A percentile compares a stretch with the other conserved stretches of the same genome.
Conservation (phyloP, 2,113 vertebrate species). For the Ceuthmochares aereus region DNA sequence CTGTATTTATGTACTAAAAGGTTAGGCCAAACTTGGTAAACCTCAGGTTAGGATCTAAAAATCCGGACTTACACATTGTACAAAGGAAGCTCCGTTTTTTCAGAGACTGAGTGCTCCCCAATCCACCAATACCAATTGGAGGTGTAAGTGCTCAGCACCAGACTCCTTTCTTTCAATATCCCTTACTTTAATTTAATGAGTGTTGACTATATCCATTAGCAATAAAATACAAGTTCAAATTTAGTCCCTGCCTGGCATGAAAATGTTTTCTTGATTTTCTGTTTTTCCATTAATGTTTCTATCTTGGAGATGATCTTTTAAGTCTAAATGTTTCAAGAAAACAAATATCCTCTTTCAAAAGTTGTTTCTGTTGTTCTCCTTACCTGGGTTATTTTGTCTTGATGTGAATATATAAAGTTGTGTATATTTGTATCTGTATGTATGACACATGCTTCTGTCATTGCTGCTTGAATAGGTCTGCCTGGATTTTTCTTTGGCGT, state of each 20-base stretch:
- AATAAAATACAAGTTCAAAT: conserved; percentile 10
- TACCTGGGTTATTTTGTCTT: background rate
- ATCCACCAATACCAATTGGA: background rate
- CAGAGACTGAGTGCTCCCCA: background rate
- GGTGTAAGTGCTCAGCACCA: background rate
- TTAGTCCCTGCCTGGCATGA: conserved; percentile 34
- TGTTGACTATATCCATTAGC: conserved; percentile 11
- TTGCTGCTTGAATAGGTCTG: conserved; percentile 6
- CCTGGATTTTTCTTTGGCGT: conserved; percentile 14
- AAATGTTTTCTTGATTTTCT: conserved; percentile 7
- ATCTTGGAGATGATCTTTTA: background rate
- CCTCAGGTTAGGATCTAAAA: background rate
- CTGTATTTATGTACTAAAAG: background rate
- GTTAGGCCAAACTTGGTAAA: background rate
- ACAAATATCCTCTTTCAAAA: background rate
- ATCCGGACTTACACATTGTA: background rate
- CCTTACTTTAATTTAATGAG: background rate
- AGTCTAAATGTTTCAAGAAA: conserved; percentile 7
- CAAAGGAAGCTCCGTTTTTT: conserved; percentile 8
- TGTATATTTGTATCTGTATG: conserved; percentile 9
- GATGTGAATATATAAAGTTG: conserved; percentile 23
- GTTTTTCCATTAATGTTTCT: background rate
- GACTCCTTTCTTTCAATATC: background rate
- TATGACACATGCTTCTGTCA: conserved; percentile 49
- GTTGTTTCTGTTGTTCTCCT: background rate